Percentiles rank a stretch among this genome's conserved stretches.
Conservation (phyloP, 2,797 vertebrate genomes). For the Potorous gilbertii region DNA sequence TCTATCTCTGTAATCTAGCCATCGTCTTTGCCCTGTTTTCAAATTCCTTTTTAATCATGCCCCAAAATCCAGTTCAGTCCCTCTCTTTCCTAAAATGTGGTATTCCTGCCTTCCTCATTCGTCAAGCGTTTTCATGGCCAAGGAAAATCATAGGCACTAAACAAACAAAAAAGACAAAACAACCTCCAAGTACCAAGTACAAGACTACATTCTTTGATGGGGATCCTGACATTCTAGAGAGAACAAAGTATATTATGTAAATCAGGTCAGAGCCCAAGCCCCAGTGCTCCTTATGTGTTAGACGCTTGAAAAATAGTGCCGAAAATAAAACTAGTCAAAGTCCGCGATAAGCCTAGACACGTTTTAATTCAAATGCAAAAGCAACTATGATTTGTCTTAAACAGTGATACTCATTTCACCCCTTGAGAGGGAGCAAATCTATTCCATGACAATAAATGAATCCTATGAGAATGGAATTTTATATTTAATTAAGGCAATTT, state of each 20-base stretch:
- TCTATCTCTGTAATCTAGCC: slow-evolving; percentile 24
- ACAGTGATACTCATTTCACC: slow-evolving; percentile 73
- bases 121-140: slow-evolving; percentile 1
- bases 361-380: slow-evolving; percentile 81
- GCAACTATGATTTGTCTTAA: slow-evolving; percentile 72
- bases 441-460: slow-evolving; percentile 83
- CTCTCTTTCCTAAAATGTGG: slow-evolving; percentile 49
- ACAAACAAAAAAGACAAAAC: slow-evolving; percentile 43
- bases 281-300: slow-evolving; percentile 80
- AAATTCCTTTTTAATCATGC: slow-evolving; percentile 11
- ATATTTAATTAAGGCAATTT: slow-evolving; percentile 82
- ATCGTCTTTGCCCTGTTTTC: slow-evolving; percentile 42
- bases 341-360: slow-evolving; percentile 74
- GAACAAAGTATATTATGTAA: slow-evolving; percentile 66
- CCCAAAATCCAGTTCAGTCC: neutral
- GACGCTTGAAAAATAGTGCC: slow-evolving; percentile 71
- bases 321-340: slow-evolving; percentile 75
- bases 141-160: slow-evolving; percentile 62
- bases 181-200: slow-evolving; percentile 39
- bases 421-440: slow-evolving; percentile 69
- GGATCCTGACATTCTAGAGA: slow-evolving; percentile 52
- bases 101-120: slow-evolving; percentile 61
- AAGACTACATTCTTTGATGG: slow-evolving; percentile 73
- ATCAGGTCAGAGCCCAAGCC: slow-evolving; percentile 79
- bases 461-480: slow-evolving; percentile 84